Evolutionary conservation across 2,797 vertebrate species (phyloP).

Genomic region (Myotis vivesi): DNA sequence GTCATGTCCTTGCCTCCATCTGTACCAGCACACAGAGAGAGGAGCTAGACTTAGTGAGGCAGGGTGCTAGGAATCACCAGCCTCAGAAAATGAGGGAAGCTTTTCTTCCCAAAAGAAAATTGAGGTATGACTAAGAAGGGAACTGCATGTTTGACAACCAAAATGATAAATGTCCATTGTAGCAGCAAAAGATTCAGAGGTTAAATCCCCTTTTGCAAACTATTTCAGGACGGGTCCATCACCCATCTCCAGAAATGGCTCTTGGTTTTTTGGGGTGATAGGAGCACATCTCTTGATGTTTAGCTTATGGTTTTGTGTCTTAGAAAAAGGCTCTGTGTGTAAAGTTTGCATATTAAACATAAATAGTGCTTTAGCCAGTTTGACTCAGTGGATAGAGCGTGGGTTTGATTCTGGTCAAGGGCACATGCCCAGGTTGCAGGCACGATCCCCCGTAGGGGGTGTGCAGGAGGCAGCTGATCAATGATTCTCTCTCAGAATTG

Average conservation of each 20-base stretch:
- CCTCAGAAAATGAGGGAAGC: neutral
- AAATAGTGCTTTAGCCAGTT: neutral
- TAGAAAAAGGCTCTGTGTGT: neutral
- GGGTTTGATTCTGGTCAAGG: too few relatives aligned
- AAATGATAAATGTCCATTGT: neutral
- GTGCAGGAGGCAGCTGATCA: too few relatives aligned
- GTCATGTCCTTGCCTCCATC: neutral
- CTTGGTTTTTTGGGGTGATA: neutral
- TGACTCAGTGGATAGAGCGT: too few relatives aligned
- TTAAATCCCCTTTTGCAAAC: neutral
- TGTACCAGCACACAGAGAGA: neutral
- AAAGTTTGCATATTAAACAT: slow-evolving; percentile 6
- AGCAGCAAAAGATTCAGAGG: neutral
- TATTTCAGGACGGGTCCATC: neutral
- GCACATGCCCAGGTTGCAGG: too few relatives aligned
- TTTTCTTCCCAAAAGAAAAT: slow-evolving; percentile 35
- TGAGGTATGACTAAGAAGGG: neutral
- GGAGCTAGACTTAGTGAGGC: neutral
- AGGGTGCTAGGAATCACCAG: neutral
- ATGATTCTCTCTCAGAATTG: too few relatives aligned
- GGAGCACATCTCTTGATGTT: neutral
- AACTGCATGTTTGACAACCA: neutral
- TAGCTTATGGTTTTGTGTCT: neutral
- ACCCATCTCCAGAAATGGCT: neutral
- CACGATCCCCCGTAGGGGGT: too few relatives aligned